These are phyloP conservation scores for Liopterus haemorrhoidalis DNA, from an alignment of 2,888 invertebrate genomes.

Conservation along the genomic window DNA sequence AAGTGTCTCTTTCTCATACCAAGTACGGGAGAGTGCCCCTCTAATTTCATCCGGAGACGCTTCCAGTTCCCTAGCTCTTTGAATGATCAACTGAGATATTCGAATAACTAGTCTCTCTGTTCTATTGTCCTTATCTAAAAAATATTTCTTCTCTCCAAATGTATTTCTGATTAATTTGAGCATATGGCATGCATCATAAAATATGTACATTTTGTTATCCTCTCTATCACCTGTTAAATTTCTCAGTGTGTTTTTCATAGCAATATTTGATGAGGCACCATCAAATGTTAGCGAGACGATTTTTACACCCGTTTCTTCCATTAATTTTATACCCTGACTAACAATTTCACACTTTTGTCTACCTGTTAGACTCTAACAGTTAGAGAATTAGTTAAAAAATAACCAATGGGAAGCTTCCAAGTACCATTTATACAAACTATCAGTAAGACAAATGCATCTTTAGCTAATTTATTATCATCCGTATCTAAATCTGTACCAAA, in stretches of 20 bases:
- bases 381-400: no score
- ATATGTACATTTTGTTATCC: no score
- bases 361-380: background rate
- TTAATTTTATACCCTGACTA: conserved; percentile 1
- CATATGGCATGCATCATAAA: conserved; percentile 7
- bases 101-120: no score
- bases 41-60: no score
- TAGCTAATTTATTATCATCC: no score
- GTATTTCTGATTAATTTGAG: conserved; percentile 5
- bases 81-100: no score
- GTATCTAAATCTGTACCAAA: conserved; percentile 19
- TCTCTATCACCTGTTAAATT: no score
- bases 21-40: no score
- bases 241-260: background rate
- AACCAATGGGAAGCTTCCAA: background rate
- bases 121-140: no score
- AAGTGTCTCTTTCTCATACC: no score
- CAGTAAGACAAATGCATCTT: no score
- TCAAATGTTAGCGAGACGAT: background rate
- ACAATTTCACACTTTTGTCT: background rate
- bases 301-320: background rate
- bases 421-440: background rate
- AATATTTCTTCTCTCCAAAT: conserved; percentile 2
- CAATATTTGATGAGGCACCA: background rate
- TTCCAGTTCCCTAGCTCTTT: no score